Evolutionary conservation across 2,113 vertebrate genomes (phyloP).

Genomic region (Galemys pyrenaicus): DNA sequence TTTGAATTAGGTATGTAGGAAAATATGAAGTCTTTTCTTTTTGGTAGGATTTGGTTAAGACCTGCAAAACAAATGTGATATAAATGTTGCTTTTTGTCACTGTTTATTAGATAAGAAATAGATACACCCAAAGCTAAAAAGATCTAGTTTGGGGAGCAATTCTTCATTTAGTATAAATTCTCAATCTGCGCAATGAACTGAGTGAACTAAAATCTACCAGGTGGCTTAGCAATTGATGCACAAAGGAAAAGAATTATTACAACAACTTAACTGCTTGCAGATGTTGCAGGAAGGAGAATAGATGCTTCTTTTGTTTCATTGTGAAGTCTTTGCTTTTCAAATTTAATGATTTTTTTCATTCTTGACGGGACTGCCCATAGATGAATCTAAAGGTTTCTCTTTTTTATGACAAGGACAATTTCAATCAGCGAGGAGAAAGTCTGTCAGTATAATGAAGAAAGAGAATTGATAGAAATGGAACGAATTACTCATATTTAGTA

Average conservation of each 20-base stretch:
- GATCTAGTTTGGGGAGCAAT: not conserved
- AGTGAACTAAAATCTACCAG: conserved; percentile 35
- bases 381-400: conserved; percentile 49
- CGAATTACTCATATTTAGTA: not conserved
- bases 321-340: not conserved
- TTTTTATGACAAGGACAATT: not conserved
- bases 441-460: not conserved
- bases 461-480: conserved; percentile 1
- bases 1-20: not conserved
- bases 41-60: not conserved
- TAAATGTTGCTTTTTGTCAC: conserved; percentile 24
- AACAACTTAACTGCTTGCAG: conserved; percentile 36
- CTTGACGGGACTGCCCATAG: not conserved
- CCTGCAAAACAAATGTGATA: conserved; percentile 19
- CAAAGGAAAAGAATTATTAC: conserved; percentile 18
- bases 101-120: conserved; percentile 31
- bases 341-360: not conserved
- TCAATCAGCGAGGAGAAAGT: not conserved
- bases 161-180: conserved; percentile 31
- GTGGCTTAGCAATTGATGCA: conserved; percentile 12
- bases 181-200: not conserved
- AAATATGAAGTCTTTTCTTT: conserved; percentile 35
- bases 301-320: not conserved
- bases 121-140: conserved; percentile 22
- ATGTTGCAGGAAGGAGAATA: not conserved